Evolutionary conservation across 2,113 vertebrate species (phyloP), one percentile per base, ranked within the genome.

Genomic region (Salminus brasiliensis): DNA sequence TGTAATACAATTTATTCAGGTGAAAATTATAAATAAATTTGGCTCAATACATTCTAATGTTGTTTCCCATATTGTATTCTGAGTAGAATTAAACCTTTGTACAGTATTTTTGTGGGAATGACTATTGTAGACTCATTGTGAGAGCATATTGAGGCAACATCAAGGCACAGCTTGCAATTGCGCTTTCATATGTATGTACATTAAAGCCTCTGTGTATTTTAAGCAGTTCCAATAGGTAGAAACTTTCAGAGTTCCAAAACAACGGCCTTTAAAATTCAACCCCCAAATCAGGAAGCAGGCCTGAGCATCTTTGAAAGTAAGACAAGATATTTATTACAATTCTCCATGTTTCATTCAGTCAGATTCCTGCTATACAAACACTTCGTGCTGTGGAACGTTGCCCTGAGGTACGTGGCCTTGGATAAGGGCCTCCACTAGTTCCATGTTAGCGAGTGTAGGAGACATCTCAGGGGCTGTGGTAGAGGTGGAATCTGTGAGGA

Each of bases 401-500:
- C 82, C 89, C 79, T 87, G 87, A 86, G 74, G 74, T 23, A 76
- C 53, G 29, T 52, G 85, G 74, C 70, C 74, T 79, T 68, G 45
- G 60, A 45, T 74, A 1, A 30, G 30, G 2, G 1, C 83, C 83
- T 77, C 90, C 79, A 1, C 34, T 52, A 71, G 45, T 62, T 89
- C 82, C 59, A 83, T 52, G 53, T 65, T 76, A 75, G 72, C 29
- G 30, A 87, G 57, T 41, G 74, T 72, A 13, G 84, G 79, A 69
- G 85, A 81, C 47, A 78, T 27, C 72, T 90, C 83, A 72, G 76
- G 16, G 39, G 67, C 9, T n/a, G 60, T 70, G 34, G 85, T 88
- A 74, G 80, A 73, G 0, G 89, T 85, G 7, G 89, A 68, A 53
- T 84, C 86, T 47, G 23, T 25, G 6, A 91, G 83, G 34, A 97